These are phyloP conservation scores for Antechinus stuartii DNA, from an alignment of 2,113 vertebrate genomes.

Conservation along the genomic window DNA sequence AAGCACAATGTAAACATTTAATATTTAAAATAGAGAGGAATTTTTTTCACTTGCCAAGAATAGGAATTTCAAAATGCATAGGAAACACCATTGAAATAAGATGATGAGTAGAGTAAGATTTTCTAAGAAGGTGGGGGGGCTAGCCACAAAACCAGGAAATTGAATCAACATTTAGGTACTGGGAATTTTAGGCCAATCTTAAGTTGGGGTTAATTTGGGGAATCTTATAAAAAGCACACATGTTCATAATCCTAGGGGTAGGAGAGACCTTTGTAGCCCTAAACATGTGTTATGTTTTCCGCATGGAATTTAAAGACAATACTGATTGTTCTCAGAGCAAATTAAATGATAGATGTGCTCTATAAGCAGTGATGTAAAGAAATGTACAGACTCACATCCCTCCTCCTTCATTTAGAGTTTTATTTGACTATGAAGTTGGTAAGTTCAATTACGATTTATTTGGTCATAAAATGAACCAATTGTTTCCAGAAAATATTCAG, in stretches of 20 bases:
- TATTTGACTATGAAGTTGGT: slow-evolving; percentile 69
- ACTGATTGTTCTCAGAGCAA: slow-evolving; percentile 2
- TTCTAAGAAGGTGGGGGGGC: neutral
- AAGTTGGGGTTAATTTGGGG: slow-evolving; percentile 24
- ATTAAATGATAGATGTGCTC: slow-evolving; percentile 60
- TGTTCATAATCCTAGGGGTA: neutral
- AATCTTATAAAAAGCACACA: slow-evolving; percentile 10
- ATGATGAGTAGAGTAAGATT: neutral
- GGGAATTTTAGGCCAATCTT: slow-evolving; percentile 35
- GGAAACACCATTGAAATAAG: neutral
- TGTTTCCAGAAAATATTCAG: slow-evolving; percentile 80
- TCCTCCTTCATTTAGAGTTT: slow-evolving; percentile 65
- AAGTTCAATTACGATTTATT: slow-evolving; percentile 78
- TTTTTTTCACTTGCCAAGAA: neutral
- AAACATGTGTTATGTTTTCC: slow-evolving; percentile 50
- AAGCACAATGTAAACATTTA: neutral
- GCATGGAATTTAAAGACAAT: slow-evolving; percentile 35
- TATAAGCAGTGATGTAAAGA: slow-evolving; percentile 63
- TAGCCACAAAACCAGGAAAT: neutral
- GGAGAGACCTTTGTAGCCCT: neutral
- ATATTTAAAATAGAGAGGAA: neutral
- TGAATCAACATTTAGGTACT: slow-evolving; percentile 6
- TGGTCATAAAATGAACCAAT: slow-evolving; percentile 81
- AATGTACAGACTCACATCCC: slow-evolving; percentile 55
- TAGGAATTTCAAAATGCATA: slow-evolving; percentile 5